Evolutionary conservation across 2,113 vertebrate genomes (phyloP).

Genomic region (Pomatostomus ruficeps): DNA sequence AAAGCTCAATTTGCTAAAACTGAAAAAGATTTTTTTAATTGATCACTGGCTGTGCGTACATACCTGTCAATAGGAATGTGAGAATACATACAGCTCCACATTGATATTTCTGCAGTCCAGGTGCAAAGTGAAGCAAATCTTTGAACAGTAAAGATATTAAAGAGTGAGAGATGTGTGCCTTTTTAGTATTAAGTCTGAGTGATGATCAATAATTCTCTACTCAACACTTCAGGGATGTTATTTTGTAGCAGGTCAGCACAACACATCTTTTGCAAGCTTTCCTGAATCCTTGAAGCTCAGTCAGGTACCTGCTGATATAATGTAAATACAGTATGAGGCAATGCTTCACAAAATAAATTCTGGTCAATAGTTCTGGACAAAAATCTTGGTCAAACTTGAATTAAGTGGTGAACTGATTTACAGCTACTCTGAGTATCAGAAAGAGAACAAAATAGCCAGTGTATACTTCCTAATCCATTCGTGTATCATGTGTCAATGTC

Average conservation of each 20-base stretch:
- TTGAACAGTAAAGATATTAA: neutral
- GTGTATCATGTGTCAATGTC: neutral
- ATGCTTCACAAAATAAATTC: neutral
- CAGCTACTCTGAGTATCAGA: neutral
- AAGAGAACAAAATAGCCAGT: neutral
- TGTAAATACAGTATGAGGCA: neutral
- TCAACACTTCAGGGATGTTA: neutral
- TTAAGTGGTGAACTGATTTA: neutral
- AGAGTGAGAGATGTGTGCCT: neutral
- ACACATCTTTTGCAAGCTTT: neutral
- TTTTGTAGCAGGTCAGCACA: neutral
- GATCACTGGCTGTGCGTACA: neutral
- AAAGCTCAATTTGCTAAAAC: neutral
- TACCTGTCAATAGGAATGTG: neutral
- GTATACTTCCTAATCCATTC: neutral
- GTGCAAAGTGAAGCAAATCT: constrained; percentile 6
- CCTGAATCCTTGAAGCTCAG: neutral
- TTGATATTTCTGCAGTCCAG: neutral
- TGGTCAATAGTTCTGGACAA: neutral
- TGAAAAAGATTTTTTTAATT: neutral
- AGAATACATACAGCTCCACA: neutral
- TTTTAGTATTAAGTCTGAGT: neutral
- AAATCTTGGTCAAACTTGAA: neutral
- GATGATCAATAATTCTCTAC: neutral
- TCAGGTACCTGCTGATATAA: neutral